Conservation (phyloP, 1,140 invertebrate genomes). For the Pectinophora gossypiella region DNA sequence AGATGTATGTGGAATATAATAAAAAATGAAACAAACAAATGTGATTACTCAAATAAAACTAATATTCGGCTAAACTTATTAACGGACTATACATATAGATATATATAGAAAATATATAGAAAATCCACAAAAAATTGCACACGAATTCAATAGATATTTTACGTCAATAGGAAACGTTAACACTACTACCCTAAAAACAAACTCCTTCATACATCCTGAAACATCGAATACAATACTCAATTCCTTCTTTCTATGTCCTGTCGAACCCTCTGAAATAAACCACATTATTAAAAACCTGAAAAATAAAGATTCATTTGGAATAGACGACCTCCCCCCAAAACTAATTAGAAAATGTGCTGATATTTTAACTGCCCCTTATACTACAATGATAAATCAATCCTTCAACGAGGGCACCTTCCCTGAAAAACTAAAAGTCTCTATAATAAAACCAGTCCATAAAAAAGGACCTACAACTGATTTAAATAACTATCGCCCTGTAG, state of each 20-base stretch:
- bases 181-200: not conserved
- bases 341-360: constrained; percentile 3
- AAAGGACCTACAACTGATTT: not conserved
- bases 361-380: not conserved
- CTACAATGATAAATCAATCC: constrained; percentile 3
- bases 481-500: constrained; percentile 6
- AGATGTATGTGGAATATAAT: not conserved
- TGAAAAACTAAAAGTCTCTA: constrained; percentile 1
- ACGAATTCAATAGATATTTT: not conserved
- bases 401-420: constrained; percentile 3
- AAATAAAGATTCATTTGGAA: constrained; percentile 3
- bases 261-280: not conserved
- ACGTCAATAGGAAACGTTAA: not conserved
- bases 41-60: not conserved
- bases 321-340: constrained; percentile 3
- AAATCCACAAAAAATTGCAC: not conserved
- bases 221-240: not conserved
- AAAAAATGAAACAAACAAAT: not conserved
- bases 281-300: constrained; percentile 5
- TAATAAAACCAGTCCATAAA: constrained; percentile 7
- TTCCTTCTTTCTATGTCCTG: not conserved
- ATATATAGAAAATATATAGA: not conserved
- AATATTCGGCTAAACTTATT: not conserved
- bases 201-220: too few species aligned
- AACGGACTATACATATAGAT: too few species aligned